phyloP scores from a whole-genome alignment of 2,797 vertebrate species.

The Iguana delicatissima region DNA sequence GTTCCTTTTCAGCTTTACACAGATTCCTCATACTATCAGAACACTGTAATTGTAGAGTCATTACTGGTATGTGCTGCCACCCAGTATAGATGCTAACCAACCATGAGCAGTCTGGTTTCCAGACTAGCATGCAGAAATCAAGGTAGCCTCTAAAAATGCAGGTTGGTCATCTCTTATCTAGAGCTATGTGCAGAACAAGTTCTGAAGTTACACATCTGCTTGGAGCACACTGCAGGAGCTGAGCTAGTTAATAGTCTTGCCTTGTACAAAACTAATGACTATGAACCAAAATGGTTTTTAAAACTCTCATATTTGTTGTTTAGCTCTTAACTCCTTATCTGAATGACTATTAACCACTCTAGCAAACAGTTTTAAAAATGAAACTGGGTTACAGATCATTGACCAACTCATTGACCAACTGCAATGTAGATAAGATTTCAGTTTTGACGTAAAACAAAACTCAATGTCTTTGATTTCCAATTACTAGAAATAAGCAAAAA shows the following conservation, averaged over 20 bases:
- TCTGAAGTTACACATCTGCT: background rate
- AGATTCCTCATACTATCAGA: background rate
- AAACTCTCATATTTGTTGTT: background rate
- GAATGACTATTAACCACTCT: background rate
- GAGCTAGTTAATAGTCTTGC: background rate
- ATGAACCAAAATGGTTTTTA: background rate
- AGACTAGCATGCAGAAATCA: background rate
- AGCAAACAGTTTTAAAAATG: background rate
- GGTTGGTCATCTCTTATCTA: background rate
- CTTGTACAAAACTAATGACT: background rate
- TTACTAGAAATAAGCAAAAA: background rate
- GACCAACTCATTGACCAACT: too few relatives aligned
- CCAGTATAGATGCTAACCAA: background rate
- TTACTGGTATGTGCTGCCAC: background rate
- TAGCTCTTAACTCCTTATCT: background rate
- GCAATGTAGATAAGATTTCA: slow-evolving; percentile 3
- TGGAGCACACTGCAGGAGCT: too few relatives aligned
- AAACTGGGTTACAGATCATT: too few relatives aligned
- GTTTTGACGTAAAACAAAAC: slow-evolving; percentile 19
- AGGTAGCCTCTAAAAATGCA: background rate
- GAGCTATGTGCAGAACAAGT: background rate
- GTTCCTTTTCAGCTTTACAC: background rate
- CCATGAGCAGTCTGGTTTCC: background rate
- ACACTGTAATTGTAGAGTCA: background rate
- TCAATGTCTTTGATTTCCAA: background rate